Conservation (phyloP, 2,797 vertebrate species). For the Cetoscarus ocellatus region DNA sequence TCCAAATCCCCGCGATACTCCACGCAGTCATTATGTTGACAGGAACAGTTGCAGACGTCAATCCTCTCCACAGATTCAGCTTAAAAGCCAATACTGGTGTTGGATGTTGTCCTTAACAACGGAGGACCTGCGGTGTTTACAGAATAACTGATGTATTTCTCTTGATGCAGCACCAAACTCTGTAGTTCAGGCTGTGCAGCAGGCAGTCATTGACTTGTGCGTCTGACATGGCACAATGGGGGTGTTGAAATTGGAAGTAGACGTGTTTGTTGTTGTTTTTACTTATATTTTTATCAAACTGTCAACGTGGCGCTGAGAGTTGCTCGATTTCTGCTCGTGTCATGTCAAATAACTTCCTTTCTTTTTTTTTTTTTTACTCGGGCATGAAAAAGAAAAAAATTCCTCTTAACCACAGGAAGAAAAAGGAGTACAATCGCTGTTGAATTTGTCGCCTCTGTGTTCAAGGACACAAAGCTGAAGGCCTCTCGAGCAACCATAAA, state of each 20-base stretch:
- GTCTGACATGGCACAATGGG: slow-evolving; percentile 50
- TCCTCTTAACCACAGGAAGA: slow-evolving; percentile 38
- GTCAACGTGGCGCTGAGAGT: slow-evolving; percentile 46
- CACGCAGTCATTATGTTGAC: slow-evolving; percentile 57
- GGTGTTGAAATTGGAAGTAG: slow-evolving; percentile 47
- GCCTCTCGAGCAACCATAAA: slow-evolving; percentile 75
- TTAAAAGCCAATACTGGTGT: slow-evolving; percentile 37
- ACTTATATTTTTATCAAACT: slow-evolving; percentile 54
- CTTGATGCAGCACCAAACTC: slow-evolving; percentile 27
- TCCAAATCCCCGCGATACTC: slow-evolving; percentile 62
- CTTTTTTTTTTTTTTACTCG: not conserved
- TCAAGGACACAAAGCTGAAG: slow-evolving; percentile 62
- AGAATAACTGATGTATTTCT: slow-evolving; percentile 41
- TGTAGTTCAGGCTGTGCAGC: slow-evolving; percentile 29
- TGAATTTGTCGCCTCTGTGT: slow-evolving; percentile 63
- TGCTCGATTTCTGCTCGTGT: slow-evolving; percentile 62
- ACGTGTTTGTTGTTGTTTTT: slow-evolving; percentile 50
- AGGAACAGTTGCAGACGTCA: slow-evolving; percentile 57
- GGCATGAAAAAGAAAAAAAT: slow-evolving; percentile 11
- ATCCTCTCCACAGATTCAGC: slow-evolving; percentile 35
- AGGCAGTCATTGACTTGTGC: slow-evolving; percentile 55
- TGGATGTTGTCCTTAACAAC: slow-evolving; percentile 50
- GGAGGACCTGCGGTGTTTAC: slow-evolving; percentile 56
- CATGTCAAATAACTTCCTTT: slow-evolving; percentile 58
- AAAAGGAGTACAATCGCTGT: slow-evolving; percentile 39